These are phyloP conservation scores for Entosphenus tridentatus DNA, from an alignment of 2,113 vertebrate species.

Conservation along the genomic window DNA sequence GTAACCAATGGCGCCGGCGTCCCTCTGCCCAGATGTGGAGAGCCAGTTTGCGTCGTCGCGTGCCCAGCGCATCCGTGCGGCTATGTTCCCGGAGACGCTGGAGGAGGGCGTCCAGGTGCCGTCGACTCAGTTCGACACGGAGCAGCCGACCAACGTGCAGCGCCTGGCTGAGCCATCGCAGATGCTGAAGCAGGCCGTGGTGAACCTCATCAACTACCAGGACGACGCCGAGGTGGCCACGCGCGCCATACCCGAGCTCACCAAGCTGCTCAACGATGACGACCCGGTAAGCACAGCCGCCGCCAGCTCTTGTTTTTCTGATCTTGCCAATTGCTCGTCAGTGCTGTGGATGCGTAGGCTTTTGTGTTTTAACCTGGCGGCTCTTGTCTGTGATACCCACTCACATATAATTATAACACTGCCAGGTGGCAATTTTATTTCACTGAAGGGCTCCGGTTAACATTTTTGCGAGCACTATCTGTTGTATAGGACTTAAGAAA, in stretches of 20 bases:
- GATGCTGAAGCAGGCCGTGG: slow-evolving; percentile 97
- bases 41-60: slow-evolving; percentile 95
- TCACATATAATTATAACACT: no score
- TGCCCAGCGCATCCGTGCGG: slow-evolving; percentile 82
- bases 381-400: no score
- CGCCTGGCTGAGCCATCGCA: slow-evolving; percentile 90
- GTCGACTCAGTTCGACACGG: slow-evolving; percentile 74
- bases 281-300: slow-evolving; percentile 43
- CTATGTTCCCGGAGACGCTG: slow-evolving; percentile 94
- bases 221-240: slow-evolving; percentile 94
- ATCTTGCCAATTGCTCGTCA: no score
- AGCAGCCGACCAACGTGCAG: slow-evolving; percentile 89
- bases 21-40: slow-evolving; percentile 44
- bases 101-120: slow-evolving; percentile 98
- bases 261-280: slow-evolving; percentile 89
- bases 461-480: no score
- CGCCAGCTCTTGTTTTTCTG: no score
- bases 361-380: no score
- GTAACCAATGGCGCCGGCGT: no score
- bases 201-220: slow-evolving; percentile 96
- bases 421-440: no score
- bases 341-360: no score
- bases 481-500: no score
- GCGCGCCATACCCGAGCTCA: slow-evolving; percentile 89
- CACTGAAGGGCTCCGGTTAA: no score